phyloP scores from a whole-genome alignment of 2,113 vertebrate species.

The Amblyornis subalaris region DNA sequence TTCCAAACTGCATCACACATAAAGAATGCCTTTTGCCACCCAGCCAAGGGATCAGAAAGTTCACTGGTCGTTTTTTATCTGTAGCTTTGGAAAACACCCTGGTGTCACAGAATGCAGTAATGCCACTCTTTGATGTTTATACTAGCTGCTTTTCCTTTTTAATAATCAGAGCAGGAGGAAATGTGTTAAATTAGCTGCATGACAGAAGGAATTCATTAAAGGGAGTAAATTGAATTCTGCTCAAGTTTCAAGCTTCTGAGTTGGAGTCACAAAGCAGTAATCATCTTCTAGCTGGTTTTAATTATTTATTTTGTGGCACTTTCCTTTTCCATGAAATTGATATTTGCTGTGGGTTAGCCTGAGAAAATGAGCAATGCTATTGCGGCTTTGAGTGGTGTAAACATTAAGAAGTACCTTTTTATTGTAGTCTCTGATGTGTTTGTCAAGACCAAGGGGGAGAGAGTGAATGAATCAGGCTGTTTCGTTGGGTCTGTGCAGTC shows the following conservation, averaged over 20 bases:
- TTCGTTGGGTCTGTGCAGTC: accelerated
- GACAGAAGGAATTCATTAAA: slow-evolving; percentile 69
- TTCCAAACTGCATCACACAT: not conserved
- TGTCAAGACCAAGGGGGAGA: not conserved
- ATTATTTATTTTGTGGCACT: slow-evolving; percentile 60
- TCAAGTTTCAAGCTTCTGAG: slow-evolving; percentile 58
- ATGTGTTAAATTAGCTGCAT: slow-evolving; percentile 63
- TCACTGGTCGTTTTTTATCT: slow-evolving; percentile 18
- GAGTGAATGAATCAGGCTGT: not conserved
- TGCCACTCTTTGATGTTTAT: slow-evolving; percentile 50
- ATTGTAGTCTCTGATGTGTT: not conserved
- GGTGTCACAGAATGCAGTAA: slow-evolving; percentile 32
- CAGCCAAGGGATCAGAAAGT: slow-evolving; percentile 10
- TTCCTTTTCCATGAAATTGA: slow-evolving; percentile 49
- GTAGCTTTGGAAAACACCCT: slow-evolving; percentile 52
- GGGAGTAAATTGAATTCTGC: slow-evolving; percentile 48
- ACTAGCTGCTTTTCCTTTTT: slow-evolving; percentile 43
- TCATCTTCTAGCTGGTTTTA: slow-evolving; percentile 53
- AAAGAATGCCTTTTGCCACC: not conserved
- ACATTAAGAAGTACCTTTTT: slow-evolving; percentile 16
- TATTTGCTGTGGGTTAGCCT: slow-evolving; percentile 22
- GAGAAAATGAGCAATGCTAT: slow-evolving; percentile 16
- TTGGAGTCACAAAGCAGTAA: slow-evolving; percentile 52
- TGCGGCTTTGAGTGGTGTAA: slow-evolving; percentile 22
- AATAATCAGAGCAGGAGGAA: slow-evolving; percentile 61